phyloP scores from a whole-genome alignment of 2,888 invertebrate genomes.

The Eupsilia transversa region DNA sequence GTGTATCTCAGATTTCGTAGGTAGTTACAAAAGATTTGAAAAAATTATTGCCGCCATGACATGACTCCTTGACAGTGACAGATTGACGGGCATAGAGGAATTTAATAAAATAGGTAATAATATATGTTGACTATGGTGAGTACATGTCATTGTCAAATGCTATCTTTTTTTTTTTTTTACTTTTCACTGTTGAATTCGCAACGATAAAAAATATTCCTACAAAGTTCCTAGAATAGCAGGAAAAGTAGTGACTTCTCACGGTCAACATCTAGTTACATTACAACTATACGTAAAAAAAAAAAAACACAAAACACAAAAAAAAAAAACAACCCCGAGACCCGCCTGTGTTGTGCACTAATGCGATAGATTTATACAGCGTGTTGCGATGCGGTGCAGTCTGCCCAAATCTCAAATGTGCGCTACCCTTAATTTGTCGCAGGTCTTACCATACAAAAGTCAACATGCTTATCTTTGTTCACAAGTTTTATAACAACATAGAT shows the following conservation, averaged over 20 bases:
- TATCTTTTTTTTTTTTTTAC: background rate
- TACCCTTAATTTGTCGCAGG: background rate
- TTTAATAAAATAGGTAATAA: too few species aligned
- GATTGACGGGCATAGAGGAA: too few species aligned
- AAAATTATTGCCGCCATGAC: slow-evolving; percentile 44
- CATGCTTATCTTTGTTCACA: background rate
- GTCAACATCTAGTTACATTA: background rate
- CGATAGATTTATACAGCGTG: background rate
- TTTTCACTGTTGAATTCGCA: background rate
- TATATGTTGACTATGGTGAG: too few species aligned
- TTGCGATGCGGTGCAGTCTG: background rate
- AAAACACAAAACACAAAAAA: too few species aligned
- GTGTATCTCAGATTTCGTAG: slow-evolving; percentile 12
- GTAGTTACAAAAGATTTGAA: slow-evolving; percentile 55
- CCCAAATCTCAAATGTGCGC: background rate
- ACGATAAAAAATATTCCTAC: background rate
- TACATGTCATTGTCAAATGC: too few species aligned
- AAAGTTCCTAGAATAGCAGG: background rate
- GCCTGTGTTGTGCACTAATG: background rate
- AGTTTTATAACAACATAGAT: background rate
- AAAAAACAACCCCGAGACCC: background rate
- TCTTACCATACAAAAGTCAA: background rate
- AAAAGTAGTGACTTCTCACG: background rate
- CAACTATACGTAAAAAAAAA: too few species aligned
- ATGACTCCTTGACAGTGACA: slow-evolving; percentile 23